Base-by-base conservation (phyloP, 2,888 invertebrate genomes). In the Mystacides longicornis region DNA sequence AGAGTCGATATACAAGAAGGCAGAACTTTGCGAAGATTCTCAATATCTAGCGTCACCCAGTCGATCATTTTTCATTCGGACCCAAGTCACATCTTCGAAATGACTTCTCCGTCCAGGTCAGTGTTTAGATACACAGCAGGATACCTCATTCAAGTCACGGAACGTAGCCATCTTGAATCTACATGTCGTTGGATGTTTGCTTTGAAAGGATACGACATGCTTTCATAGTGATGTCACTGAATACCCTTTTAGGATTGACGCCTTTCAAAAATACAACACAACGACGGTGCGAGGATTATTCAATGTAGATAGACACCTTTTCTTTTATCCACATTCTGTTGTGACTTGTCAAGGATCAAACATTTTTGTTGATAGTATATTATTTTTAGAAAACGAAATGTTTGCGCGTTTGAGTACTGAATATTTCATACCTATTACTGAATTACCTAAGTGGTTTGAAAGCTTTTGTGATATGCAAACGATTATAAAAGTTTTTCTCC, bases 181-280 rank as follows among this genome's bases (percentile, higher is more conserved):
- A 45, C 45, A 45, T 45, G 43, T 43, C 43, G 43, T 5, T 43
- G 18, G 45, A 21, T 45, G 11, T 45, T 19, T 45, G 3, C 45
- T 21, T 45, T 45, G 45, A 45, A 45, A 45, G 20, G 45, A 7
- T 20, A 14, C 45, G 48, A 23, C 46, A 46, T 19, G 53, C 53
- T 53, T 53, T 53, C 53, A 48, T 31, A 53, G 45, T 33, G 33
- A 22, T 53, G 11, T 21, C 19, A 45, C 45, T 20, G 45, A 5
- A 45, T 21, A 19, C 7, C 5, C 11, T 3, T 45, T 21, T 45
- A 48, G 48, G 53, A 53, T 53, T 53, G 53, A 53, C 53, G 27
- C 33, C 48, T 53, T 47, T 47, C 33, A 53, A 53, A 33, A 37
- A 53, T 47, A 48, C 23, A 5, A n/a, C n/a, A n/a, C n/a, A n/a